These are phyloP conservation scores for Halichoeres trimaculatus DNA, from an alignment of 2,113 vertebrate species.

Conservation along the genomic window DNA sequence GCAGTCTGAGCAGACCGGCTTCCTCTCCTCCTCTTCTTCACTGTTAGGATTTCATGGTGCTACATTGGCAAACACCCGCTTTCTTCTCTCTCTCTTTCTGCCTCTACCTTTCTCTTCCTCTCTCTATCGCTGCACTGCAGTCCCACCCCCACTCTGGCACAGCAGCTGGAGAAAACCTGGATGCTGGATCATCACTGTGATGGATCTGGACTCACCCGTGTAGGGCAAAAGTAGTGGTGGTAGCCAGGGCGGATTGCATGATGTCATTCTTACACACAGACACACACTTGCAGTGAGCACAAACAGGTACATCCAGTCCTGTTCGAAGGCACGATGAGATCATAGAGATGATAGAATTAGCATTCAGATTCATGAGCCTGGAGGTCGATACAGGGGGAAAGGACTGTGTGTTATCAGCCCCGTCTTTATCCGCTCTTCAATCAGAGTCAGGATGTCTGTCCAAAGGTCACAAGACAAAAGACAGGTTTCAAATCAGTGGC, in stretches of 20 bases:
- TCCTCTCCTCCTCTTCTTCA: slow-evolving; percentile 42
- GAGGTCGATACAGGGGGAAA: slow-evolving; percentile 26
- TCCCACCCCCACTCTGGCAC: slow-evolving; percentile 69
- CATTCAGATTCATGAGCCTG: neutral
- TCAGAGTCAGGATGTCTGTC: slow-evolving; percentile 27
- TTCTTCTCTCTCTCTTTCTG: slow-evolving; percentile 6
- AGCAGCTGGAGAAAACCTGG: slow-evolving; percentile 76
- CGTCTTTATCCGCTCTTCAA: slow-evolving; percentile 29
- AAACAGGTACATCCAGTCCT: neutral
- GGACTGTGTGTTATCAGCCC: slow-evolving; percentile 14
- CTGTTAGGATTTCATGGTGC: slow-evolving; percentile 40
- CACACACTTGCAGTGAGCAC: neutral
- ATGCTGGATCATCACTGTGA: slow-evolving; percentile 6
- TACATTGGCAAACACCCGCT: slow-evolving; percentile 38
- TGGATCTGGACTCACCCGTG: slow-evolving; percentile 66
- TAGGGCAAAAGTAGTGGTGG: slow-evolving; percentile 29
- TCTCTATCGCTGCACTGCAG: slow-evolving; percentile 75
- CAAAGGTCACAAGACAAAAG: slow-evolving; percentile 51
- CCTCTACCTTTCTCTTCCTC: slow-evolving; percentile 17
- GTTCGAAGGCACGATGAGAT: slow-evolving; percentile 24
- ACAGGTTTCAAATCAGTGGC: neutral
- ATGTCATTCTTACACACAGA: slow-evolving; percentile 51
- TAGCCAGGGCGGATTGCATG: slow-evolving; percentile 29
- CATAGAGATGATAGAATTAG: slow-evolving; percentile 9
- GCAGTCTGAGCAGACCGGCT: slow-evolving; percentile 39